Evolutionary conservation across 2,797 vertebrate genomes (phyloP), one percentile per base, ranked within the genome.

Genomic region (Cheirogaleus major): DNA sequence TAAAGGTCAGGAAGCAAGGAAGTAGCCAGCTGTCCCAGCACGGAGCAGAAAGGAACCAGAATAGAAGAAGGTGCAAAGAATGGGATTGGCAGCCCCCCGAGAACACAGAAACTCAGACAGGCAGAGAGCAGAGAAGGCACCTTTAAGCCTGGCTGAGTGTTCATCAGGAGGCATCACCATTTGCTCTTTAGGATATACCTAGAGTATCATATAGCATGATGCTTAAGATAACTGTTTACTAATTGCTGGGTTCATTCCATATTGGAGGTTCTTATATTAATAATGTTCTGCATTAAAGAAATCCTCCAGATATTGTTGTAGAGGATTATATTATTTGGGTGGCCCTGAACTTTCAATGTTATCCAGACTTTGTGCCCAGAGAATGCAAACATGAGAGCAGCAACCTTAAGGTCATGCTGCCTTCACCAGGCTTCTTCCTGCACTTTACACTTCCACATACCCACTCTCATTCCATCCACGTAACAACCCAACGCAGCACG

Each of bases 181-280:
- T 32, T 15, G 32, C 7, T 32, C 20, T 41, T 38, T 14, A 48
- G 25, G 32, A 17, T 9, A 12, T 10, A 7, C 5, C 2, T 12
- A 8, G 7, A 5, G 6, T 41, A 38, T 15, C 4, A 4, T 8
- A 32, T 0, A 38, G 15, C 43, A 0, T 7, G 38, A 20, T 25
- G 9, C 52, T 61, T 27, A 20, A 52, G 18, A 6, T 2, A 45
- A 35, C 7, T 32, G 10, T 27, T 75, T 5, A n/a, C n/a, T 18
- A 15, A 6, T 38, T 67, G 63, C 41, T 23, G 7, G 27, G 75
- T 57, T 69, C 41, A 14, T 48, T 87, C 59, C 13, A 20, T 15
- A 20, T 1, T 50, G 13, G 20, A 13, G 38, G 25, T 22, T 45
- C 55, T 63, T 70, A 22, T 5, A 7, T 85, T 57, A 79, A 32